Percentiles rank a stretch among this genome's conserved stretches.
Evolutionary conservation across 1,140 invertebrate genomes (phyloP).

Genomic region (Zelostemma sp.): DNA sequence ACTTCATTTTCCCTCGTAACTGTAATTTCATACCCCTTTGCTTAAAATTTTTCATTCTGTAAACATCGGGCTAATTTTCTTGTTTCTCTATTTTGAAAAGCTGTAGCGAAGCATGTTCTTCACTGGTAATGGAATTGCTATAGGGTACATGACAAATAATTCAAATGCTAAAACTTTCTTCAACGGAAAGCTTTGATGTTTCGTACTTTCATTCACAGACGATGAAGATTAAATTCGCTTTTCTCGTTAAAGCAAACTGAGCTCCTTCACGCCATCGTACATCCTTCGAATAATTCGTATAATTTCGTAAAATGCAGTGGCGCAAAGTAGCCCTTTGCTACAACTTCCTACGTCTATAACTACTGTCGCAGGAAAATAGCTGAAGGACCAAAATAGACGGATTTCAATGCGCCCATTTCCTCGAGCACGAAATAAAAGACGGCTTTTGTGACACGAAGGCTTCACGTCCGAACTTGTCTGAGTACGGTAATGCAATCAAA

Average conservation of each 20-base stretch:
- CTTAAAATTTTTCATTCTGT: too few relatives aligned
- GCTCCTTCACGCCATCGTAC: background rate
- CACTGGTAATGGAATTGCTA: too few relatives aligned
- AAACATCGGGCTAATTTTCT: too few relatives aligned
- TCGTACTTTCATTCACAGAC: background rate
- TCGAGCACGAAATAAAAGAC: conserved; percentile 10
- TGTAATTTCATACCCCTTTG: too few relatives aligned
- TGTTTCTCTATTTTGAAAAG: too few relatives aligned
- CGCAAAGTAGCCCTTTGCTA: background rate
- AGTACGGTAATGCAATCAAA: conserved; percentile 56
- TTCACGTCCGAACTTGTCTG: conserved; percentile 44
- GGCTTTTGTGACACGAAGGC: conserved; percentile 30
- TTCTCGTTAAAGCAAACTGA: background rate
- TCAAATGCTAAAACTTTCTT: background rate
- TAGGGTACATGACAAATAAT: background rate
- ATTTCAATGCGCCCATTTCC: conserved; percentile 15
- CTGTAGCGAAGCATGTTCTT: background rate
- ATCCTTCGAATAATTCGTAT: background rate
- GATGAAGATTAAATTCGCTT: background rate
- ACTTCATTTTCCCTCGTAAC: too few relatives aligned
- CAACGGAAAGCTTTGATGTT: background rate
- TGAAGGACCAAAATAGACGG: conserved; percentile 16
- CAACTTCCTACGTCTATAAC: background rate
- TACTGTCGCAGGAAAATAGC: background rate
- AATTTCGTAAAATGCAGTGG: background rate